Evolutionary conservation across 2,797 vertebrate species (phyloP).

Genomic region (Bufotes viridis): DNA sequence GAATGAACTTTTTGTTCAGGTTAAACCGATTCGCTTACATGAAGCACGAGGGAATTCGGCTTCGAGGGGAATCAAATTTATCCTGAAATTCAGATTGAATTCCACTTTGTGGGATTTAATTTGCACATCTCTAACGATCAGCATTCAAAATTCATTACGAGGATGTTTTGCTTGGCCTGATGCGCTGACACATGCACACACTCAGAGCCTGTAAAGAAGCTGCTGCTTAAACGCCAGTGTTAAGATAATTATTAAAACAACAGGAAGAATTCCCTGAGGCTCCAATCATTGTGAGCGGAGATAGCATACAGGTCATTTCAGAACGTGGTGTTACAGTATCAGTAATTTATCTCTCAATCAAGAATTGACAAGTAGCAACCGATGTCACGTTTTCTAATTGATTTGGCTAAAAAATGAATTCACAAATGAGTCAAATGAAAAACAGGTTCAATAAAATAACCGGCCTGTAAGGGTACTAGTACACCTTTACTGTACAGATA

Average conservation of each 20-base stretch:
- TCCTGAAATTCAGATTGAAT: no score
- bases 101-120: no score
- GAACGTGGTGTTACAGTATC: not conserved
- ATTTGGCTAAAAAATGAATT: not conserved
- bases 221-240: not conserved
- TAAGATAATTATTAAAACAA: not conserved
- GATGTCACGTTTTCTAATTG: conserved; percentile 2
- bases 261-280: not conserved
- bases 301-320: not conserved
- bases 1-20: no score
- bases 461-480: no score
- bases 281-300: not conserved
- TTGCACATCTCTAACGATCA: not conserved
- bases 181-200: not conserved
- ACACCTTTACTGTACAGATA: no score
- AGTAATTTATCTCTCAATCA: conserved; percentile 23
- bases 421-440: not conserved
- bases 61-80: no score
- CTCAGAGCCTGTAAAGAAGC: not conserved
- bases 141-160: not conserved
- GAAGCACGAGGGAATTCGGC: no score
- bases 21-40: no score
- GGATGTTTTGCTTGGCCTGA: not conserved
- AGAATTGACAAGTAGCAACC: not conserved
- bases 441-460: not conserved